These are phyloP conservation scores for Latrodectus hesperus DNA, from an alignment of 2,888 invertebrate species.

Conservation along the genomic window DNA sequence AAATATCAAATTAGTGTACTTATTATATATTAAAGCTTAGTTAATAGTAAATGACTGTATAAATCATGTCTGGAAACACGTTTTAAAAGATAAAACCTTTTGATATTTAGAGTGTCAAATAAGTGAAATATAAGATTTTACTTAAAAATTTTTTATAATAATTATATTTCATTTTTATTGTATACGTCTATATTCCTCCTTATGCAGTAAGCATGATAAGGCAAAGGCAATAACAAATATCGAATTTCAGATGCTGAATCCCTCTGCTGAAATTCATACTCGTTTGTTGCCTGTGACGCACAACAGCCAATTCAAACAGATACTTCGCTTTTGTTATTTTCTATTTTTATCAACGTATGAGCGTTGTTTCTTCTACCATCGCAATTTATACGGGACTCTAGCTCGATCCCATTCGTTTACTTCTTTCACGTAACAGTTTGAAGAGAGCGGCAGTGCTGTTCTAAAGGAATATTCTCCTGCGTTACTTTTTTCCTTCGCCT, in stretches of 20 bases:
- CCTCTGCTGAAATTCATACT: constrained; percentile 15
- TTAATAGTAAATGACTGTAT: too few species aligned
- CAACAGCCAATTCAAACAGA: not conserved
- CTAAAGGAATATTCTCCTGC: not conserved
- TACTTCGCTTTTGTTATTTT: not conserved
- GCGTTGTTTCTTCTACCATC: constrained; percentile 1
- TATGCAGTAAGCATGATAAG: not conserved
- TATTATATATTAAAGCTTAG: too few species aligned
- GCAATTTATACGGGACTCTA: constrained; percentile 21
- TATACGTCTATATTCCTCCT: too few species aligned
- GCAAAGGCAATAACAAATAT: not conserved
- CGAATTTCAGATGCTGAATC: constrained; percentile 1
- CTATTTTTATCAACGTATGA: not conserved
- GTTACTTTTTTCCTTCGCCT: too few species aligned
- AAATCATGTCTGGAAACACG: too few species aligned
- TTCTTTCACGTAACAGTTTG: constrained; percentile 14
- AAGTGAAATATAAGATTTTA: too few species aligned
- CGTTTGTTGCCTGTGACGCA: not conserved
- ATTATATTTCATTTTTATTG: too few species aligned
- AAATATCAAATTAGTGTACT: too few species aligned
- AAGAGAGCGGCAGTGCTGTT: not conserved
- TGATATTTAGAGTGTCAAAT: too few species aligned
- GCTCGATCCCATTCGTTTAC: constrained; percentile 15
- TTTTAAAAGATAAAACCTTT: too few species aligned
- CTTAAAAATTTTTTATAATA: too few species aligned